phyloP scores from a whole-genome alignment of 2,113 vertebrate species.

The Oriolus oriolus region DNA sequence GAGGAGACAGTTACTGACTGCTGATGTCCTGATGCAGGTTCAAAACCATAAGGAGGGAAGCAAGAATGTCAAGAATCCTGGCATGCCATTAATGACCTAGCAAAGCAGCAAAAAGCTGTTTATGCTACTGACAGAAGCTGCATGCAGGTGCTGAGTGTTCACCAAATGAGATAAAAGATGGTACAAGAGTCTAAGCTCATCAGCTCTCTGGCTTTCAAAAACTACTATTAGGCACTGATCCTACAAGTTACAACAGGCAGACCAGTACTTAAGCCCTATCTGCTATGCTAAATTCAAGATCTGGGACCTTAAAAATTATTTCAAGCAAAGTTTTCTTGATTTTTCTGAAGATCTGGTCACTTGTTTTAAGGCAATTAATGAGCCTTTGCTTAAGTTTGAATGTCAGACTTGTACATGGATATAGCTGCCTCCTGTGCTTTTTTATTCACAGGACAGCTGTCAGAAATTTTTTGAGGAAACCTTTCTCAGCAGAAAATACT shows the following conservation, averaged over 20 bases:
- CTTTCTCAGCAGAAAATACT: background rate
- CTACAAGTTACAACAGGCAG: slow-evolving; percentile 26
- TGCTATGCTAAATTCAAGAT: background rate
- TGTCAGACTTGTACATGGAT: background rate
- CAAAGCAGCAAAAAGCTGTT: slow-evolving; percentile 42
- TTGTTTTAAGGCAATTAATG: background rate
- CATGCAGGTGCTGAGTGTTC: slow-evolving; percentile 70
- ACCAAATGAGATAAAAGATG: slow-evolving; percentile 62
- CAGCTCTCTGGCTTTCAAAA: slow-evolving; percentile 51
- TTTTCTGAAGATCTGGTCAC: slow-evolving; percentile 31
- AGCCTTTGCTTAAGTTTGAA: background rate
- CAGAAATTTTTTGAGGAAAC: background rate
- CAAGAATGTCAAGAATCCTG: slow-evolving; percentile 66
- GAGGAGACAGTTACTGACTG: slow-evolving; percentile 47
- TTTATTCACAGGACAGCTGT: background rate
- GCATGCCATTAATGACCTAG: slow-evolving; percentile 72
- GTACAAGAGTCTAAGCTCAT: slow-evolving; percentile 19
- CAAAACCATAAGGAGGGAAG: slow-evolving; percentile 35
- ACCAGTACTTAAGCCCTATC: background rate
- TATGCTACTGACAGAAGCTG: slow-evolving; percentile 58
- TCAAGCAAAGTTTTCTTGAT: slow-evolving; percentile 23
- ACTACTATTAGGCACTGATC: background rate
- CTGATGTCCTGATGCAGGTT: slow-evolving; percentile 51
- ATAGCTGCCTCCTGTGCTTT: background rate
- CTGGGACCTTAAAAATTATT: slow-evolving; percentile 2